Evolutionary conservation across 1,140 invertebrate genomes (phyloP).

Genomic region (Rhyzopertha dominica): DNA sequence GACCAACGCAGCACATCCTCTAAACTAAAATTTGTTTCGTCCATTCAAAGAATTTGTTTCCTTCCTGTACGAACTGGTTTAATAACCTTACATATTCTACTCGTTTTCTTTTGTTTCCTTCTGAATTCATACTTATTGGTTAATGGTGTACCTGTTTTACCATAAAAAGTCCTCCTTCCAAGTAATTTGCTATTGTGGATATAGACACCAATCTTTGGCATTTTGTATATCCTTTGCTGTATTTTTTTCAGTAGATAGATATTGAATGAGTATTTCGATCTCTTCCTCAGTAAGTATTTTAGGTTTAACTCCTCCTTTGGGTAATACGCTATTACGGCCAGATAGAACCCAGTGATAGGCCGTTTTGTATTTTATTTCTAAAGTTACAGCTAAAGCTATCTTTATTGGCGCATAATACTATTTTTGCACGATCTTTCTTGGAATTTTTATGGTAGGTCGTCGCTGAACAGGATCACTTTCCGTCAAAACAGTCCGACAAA

Average conservation of each 20-base stretch:
- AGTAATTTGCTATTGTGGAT: constrained; percentile 9
- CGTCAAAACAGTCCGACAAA: no score
- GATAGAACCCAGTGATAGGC: constrained; percentile 10
- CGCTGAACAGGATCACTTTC: no score
- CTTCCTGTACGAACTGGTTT: constrained; percentile 5
- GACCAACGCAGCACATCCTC: constrained; percentile 6
- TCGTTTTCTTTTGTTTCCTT: constrained; percentile 10
- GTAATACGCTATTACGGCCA: not conserved
- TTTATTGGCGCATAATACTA: no score
- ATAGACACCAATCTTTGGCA: not conserved
- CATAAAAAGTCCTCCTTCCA: constrained; percentile 1
- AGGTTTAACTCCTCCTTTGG: constrained; percentile 6
- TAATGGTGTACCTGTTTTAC: not conserved
- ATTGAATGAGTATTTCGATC: constrained; percentile 1
- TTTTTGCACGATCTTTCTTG: no score
- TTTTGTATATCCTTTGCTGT: constrained; percentile 1
- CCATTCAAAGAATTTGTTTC: constrained; percentile 11
- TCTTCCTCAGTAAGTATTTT: constrained; percentile 2
- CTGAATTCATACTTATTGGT: constrained; percentile 1
- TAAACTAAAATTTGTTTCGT: constrained; percentile 9
- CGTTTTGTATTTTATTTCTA: constrained; percentile 7
- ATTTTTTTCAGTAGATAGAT: constrained; percentile 3
- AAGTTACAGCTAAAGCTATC: constrained; percentile 3
- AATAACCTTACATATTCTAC: constrained; percentile 4
- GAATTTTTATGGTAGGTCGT: no score